phyloP scores from a whole-genome alignment of 23 tunicate species.

The Styela clava region DNA sequence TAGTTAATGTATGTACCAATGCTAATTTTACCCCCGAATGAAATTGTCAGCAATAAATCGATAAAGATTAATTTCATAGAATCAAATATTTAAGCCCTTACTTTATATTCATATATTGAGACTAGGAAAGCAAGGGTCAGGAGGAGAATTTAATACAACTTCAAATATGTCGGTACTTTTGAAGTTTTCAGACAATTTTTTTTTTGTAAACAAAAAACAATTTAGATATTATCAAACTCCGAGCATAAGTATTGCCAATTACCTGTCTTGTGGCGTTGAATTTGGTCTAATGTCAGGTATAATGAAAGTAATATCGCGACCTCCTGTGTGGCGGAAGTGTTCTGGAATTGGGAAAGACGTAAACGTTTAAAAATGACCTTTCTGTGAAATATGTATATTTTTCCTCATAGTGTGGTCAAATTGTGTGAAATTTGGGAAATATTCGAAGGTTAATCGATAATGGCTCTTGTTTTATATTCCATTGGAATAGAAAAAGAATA shows the following conservation, averaged over 20 bases:
- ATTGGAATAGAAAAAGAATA: no score
- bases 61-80: no score
- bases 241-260: neutral
- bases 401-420: neutral
- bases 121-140: no score
- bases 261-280: neutral
- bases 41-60: no score
- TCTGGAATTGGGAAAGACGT: neutral
- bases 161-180: neutral
- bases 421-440: neutral
- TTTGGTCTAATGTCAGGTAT: neutral
- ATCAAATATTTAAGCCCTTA: no score
- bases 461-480: neutral
- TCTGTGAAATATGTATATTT: neutral
- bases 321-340: neutral
- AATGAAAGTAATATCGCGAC: neutral
- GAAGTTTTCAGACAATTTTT: neutral
- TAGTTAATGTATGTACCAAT: no score
- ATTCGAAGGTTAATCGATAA: neutral
- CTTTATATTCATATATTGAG: no score
- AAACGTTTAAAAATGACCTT: neutral
- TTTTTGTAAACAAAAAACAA: no score
- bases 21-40: no score
- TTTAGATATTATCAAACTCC: neutral
- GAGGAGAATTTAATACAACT: neutral